Evolutionary conservation across 2,113 vertebrate genomes (phyloP), one percentile per base, ranked within the genome.

Genomic region (Murina feae): DNA sequence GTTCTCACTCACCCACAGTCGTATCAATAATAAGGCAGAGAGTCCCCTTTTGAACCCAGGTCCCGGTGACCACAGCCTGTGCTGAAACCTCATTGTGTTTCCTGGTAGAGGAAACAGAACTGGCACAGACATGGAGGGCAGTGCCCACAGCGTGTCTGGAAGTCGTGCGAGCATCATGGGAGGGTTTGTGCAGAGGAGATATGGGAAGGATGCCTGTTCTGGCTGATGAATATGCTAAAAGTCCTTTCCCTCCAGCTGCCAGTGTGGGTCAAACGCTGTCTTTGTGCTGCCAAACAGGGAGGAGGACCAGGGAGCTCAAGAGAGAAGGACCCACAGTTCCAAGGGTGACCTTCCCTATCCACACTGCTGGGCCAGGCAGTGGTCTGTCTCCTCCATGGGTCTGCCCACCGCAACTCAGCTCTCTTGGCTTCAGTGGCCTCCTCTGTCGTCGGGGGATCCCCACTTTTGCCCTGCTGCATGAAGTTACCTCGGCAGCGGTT

Each of bases 81-180:
- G 42, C 79, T 75, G 9, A 78, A 21, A 75, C 35, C 17, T 3
- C 5, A 1, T 0, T 13, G 0, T 9, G 25, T 10, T 42, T 91
- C 20, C 63, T n/a, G 6, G 37, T 39, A 63, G 42, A 44, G 63
- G 21, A 25, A 21, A 23, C 69, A 63, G 37, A 63, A 11, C 35
- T 12, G 44, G 63, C 6, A 1, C 0, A 1, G 18, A 47, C 17
- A 1, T 1, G 2, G 63, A 79, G 30, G 23, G 39, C 12, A 2
- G 1, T 3, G 42, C 4, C 17, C 30, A 60, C 1, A 14, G 42
- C 5, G 3, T 12, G 12, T 68, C 66, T 6, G 32, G 28, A 23
- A 58, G 79, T 66, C 58, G 10, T 4, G 9, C 9, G 35, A 32
- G 58, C 10, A 1, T 5, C 23, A 25, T 8, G 23, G 23, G 55